Base-by-base conservation (phyloP, 2,888 invertebrate species). In the Clanis bilineata region DNA sequence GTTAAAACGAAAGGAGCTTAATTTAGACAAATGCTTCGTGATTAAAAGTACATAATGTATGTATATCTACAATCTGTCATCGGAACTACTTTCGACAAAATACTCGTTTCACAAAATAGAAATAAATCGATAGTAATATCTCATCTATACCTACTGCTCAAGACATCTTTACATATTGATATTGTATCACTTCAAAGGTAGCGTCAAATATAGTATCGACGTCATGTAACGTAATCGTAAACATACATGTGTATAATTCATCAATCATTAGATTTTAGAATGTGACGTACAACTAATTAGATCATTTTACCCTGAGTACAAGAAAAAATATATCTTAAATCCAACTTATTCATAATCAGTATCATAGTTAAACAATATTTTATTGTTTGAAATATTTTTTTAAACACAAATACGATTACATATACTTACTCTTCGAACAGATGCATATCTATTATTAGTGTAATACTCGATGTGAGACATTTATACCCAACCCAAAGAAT, bases 1-100 rank as follows among this genome's bases (percentile, higher is more conserved):
- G 74, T 72, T 73, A 67, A 66, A 67, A 71, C 64, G 73, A 73
- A 77, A 79, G 79, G 82, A 83, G 80, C 83, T 83, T 82, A 82
- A 64, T 67, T 67, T 76, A 78, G 72, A 70, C 62, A 64, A 67
- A 71, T 74, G 79, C 77, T 79, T 81, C 72, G 60, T 69, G 65
- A 68, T 70, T 74, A 68, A 64, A 68, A 67, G 61, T 71, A 69
- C 68, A 63, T 36, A 69, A 66, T 36, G 36, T 36, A 36, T 36
- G 36, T 23, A 45, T 45, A n/a, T 32, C 10, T 18, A 15, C 9
- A 51, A 51, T 18, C 28, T 51, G 32, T 51, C 51, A 10, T 51
- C 32, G 32, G 9, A 18, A 4, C 10, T 7, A 28, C 28, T 18
- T 28, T 28, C n/a, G n/a, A 18, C 18, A 47, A 9, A 28, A 51